phyloP scores from a whole-genome alignment of 2,888 invertebrate species.

The Drosophila suboccidentalis region DNA sequence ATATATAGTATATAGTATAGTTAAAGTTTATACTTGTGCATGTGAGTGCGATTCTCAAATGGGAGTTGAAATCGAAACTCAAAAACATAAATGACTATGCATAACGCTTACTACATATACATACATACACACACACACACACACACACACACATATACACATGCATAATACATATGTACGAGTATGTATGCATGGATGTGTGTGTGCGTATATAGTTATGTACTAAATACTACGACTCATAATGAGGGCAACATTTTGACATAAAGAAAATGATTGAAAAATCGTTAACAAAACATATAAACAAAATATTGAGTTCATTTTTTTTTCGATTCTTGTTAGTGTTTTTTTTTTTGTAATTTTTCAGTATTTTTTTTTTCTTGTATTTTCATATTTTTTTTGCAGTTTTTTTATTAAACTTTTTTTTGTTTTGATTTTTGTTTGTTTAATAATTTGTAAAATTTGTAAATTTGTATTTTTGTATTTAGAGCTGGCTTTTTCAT shows the following conservation, averaged over 20 bases:
- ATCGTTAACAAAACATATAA: constrained; percentile 58
- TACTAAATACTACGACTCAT: constrained; percentile 63
- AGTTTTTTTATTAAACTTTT: constrained; percentile 37
- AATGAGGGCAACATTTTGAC: constrained; percentile 38
- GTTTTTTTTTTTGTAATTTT: constrained; percentile 50
- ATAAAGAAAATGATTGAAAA: constrained; percentile 52
- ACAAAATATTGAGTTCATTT: constrained; percentile 52
- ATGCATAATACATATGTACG: neutral
- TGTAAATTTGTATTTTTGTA: constrained; percentile 57
- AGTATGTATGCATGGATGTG: neutral
- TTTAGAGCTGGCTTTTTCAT: constrained; percentile 84
- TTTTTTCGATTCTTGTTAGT: constrained; percentile 67
- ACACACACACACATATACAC: neutral
- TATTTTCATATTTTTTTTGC: constrained; percentile 44
- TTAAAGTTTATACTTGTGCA: constrained; percentile 1
- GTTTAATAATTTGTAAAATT: constrained; percentile 40
- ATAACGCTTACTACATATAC: constrained; percentile 21
- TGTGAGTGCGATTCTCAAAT: constrained; percentile 2
- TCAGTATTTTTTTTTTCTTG: constrained; percentile 25
- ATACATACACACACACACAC: neutral
- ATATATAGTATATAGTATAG: neutral
- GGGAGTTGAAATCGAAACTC: constrained; percentile 11
- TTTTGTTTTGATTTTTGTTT: constrained; percentile 49
- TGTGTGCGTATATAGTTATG: constrained; percentile 26
- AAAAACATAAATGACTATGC: constrained; percentile 23